Evolutionary conservation across 2,113 vertebrate species (phyloP).

Genomic region (Mugil cephalus): DNA sequence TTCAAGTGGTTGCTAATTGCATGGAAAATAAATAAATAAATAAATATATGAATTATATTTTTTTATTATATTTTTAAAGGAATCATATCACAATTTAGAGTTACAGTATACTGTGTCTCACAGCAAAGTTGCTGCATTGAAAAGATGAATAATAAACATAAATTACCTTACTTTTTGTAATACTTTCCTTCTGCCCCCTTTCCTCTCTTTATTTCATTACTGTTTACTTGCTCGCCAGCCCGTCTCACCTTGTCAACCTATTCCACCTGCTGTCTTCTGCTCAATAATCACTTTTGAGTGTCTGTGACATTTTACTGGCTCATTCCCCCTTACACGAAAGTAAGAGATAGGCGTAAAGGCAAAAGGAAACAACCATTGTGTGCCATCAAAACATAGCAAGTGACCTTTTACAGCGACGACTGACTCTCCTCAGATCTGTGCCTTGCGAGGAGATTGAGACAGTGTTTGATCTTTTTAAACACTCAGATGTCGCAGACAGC

Average conservation of each 20-base stretch:
- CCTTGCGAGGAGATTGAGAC: conserved; percentile 62
- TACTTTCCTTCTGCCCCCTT: background rate
- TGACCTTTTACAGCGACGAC: conserved; percentile 74
- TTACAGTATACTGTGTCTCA: too few relatives aligned
- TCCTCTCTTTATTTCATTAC: background rate
- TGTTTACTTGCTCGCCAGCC: conserved; percentile 25
- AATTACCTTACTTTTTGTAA: background rate
- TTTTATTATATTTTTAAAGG: too few relatives aligned
- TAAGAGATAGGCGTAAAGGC: conserved; percentile 40
- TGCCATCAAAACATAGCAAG: conserved; percentile 61
- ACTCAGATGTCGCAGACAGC: conserved; percentile 66
- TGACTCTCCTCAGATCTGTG: conserved; percentile 57
- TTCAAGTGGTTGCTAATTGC: background rate
- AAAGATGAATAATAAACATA: conserved; percentile 20
- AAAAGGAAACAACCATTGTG: conserved; percentile 34
- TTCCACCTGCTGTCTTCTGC: conserved; percentile 51
- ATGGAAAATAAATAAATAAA: background rate
- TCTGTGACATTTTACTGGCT: conserved; percentile 66
- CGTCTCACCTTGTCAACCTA: conserved; percentile 23
- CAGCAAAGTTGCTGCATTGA: conserved; percentile 21
- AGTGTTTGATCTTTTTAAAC: conserved; percentile 79
- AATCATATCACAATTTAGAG: too few relatives aligned
- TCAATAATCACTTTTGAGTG: conserved; percentile 65
- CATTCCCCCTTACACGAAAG: conserved; percentile 56
- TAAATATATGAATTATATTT: background rate